Evolutionary conservation across 1,140 invertebrate species (phyloP), one percentile per base, ranked within the genome.

Genomic region (Sitophilus oryzae): DNA sequence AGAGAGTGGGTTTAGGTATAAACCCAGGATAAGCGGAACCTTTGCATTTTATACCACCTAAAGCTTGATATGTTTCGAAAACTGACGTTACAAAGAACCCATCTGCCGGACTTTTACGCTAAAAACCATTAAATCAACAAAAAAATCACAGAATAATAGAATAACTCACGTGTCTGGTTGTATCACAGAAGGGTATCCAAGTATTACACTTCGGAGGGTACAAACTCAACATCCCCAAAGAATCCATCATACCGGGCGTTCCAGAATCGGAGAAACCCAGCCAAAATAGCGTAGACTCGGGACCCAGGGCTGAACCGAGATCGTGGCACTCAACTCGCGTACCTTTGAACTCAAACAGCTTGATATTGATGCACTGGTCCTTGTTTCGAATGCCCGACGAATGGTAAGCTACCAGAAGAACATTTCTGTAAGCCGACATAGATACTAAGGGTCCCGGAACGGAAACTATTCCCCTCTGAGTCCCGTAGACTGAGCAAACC

Each of bases 11-110:
- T 49, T 85, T 79, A 1, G 93, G 93, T 40, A 85, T 81, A 0
- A 91, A 91, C 9, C 82, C 78, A 3, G 95, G 95, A 75, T 91
- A 96, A 25, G 82, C 79, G 16, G 83, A 79, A 15, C 92, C 93
- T 71, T 92, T 91, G 64, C 93, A 97, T 8, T 89, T 75, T 40
- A 97, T 84, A 30, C 85, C 89, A 15, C 86, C 79, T 2, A 93
- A 77, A 44, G 81, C 85, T 69, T 89, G 83, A 36, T 82, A 79
- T 3, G 75, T 76, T 73, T 96, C 93, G 52, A 79, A 84, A 0
- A 92, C 67, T 1, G 87, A 81, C 35, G 91, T 80, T 25, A 93
- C 73, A 71, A 92, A 94, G 66, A 85, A 87, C 70, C 88, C 78
- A 76, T 93, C 92, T 58, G 80, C 81, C 64, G 84, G 82, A 57